These are phyloP conservation scores for Calliopum simillimum DNA, from an alignment of 2,888 invertebrate species.

Conservation along the genomic window DNA sequence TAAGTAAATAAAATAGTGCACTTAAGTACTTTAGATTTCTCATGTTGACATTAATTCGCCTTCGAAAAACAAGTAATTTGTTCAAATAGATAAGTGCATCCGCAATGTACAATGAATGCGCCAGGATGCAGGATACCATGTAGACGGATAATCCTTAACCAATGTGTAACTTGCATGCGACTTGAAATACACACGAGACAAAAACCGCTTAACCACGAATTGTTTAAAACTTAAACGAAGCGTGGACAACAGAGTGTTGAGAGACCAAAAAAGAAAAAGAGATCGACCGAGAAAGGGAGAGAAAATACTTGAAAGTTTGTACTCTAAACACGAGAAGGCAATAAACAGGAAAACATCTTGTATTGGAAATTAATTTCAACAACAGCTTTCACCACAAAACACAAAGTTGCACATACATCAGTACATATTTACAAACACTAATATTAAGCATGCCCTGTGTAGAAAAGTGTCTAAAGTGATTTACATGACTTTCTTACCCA, in stretches of 20 bases:
- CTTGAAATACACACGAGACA: not conserved
- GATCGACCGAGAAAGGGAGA: slow-evolving; percentile 24
- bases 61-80: not conserved
- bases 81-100: not conserved
- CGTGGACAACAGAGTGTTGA: not conserved
- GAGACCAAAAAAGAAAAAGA: too few relatives aligned
- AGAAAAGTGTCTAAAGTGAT: not conserved
- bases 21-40: not conserved
- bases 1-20: not conserved
- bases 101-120: not conserved
- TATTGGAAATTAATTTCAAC: slow-evolving; percentile 59
- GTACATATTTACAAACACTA: not conserved
- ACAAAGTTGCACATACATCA: not conserved
- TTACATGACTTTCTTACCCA: too few relatives aligned
- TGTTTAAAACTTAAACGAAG: not conserved
- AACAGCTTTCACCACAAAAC: slow-evolving; percentile 1
- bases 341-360: slow-evolving; percentile 49
- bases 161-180: slow-evolving; percentile 12
- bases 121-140: not conserved
- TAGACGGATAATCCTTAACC: not conserved
- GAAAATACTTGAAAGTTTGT: slow-evolving; percentile 49
- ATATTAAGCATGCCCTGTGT: not conserved
- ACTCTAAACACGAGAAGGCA: slow-evolving; percentile 51
- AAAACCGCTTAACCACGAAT: not conserved
- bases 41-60: slow-evolving; percentile 6